Conservation (phyloP, 1,140 invertebrate genomes). For the Diorhabda sublineata region DNA sequence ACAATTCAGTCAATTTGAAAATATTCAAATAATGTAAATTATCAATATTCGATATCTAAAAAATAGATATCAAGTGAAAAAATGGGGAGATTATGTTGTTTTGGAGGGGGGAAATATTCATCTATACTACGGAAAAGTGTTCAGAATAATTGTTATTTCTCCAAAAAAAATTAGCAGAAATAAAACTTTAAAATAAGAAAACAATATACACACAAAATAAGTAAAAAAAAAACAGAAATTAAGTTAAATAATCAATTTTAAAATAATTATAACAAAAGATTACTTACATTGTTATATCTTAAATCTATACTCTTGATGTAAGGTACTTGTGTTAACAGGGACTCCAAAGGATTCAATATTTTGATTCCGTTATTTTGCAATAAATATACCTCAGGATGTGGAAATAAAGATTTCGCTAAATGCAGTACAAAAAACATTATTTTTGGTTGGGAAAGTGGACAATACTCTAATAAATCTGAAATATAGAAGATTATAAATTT, state of each 20-base stretch:
- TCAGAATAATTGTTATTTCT: too few species aligned
- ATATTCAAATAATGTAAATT: constrained; percentile 65
- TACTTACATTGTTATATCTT: constrained; percentile 48
- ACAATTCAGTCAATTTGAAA: constrained; percentile 66
- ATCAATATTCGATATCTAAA: constrained; percentile 63
- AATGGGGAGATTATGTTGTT: too few species aligned
- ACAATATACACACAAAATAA: too few species aligned
- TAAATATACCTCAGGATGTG: constrained; percentile 43
- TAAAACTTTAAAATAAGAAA: too few species aligned
- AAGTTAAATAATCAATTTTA: too few species aligned
- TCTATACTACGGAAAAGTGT: too few species aligned
- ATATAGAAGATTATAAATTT: constrained; percentile 2
- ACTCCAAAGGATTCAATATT: constrained; percentile 45
- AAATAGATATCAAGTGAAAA: constrained; percentile 21
- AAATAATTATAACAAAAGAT: not conserved
- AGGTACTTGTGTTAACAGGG: too few species aligned
- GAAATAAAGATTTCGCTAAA: constrained; percentile 42
- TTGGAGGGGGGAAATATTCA: too few species aligned
- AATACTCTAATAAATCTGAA: constrained; percentile 48
- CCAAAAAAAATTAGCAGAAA: too few species aligned
- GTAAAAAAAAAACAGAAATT: too few species aligned
- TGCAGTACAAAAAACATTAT: constrained; percentile 50
- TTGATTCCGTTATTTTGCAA: constrained; percentile 49
- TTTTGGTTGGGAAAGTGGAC: constrained; percentile 49
- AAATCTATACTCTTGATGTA: constrained; percentile 43